A percentile compares a stretch with the other conserved stretches of the same genome.
These are phyloP conservation scores for Megalonaias nervosa DNA, from an alignment of 1,140 invertebrate species.

Conservation along the genomic window DNA sequence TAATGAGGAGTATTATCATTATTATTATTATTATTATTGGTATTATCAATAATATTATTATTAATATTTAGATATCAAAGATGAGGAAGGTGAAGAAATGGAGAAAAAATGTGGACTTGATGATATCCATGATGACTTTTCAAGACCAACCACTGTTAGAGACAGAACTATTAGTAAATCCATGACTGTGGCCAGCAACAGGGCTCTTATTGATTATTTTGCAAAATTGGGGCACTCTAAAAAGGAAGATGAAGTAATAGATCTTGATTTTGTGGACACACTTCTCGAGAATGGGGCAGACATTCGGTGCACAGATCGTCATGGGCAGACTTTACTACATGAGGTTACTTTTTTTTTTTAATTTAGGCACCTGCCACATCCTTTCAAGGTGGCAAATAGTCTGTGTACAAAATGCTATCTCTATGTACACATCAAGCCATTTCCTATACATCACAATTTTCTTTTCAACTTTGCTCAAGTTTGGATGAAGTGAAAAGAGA, in stretches of 20 bases:
- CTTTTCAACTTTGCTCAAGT: neutral
- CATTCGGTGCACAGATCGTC: slow-evolving; percentile 63
- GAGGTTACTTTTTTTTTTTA: slow-evolving; percentile 50
- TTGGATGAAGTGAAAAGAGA: too few relatives aligned
- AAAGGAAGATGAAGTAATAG: slow-evolving; percentile 51
- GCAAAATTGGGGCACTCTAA: slow-evolving; percentile 54
- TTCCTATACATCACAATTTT: neutral
- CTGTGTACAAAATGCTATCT: neutral
- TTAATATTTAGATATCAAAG: neutral
- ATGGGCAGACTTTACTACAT: slow-evolving; percentile 67
- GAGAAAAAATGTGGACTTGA: slow-evolving; percentile 43
- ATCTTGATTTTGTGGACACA: slow-evolving; percentile 64
- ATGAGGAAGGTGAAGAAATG: slow-evolving; percentile 23
- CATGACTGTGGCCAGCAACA: slow-evolving; percentile 49
- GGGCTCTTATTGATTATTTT: slow-evolving; percentile 65
- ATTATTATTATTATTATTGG: too few relatives aligned
- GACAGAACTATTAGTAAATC: slow-evolving; percentile 27
- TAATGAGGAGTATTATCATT: too few relatives aligned
- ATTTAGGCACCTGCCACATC: neutral
- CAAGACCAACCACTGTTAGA: slow-evolving; percentile 9
- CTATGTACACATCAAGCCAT: neutral
- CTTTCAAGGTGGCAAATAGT: neutral
- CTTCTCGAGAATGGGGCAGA: slow-evolving; percentile 60
- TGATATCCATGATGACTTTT: slow-evolving; percentile 50
- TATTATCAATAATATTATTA: too few relatives aligned